Percentiles rank a stretch among this genome's conserved stretches.
Evolutionary conservation across 2,888 invertebrate genomes (phyloP).

Genomic region (Parthenolecanium corni): DNA sequence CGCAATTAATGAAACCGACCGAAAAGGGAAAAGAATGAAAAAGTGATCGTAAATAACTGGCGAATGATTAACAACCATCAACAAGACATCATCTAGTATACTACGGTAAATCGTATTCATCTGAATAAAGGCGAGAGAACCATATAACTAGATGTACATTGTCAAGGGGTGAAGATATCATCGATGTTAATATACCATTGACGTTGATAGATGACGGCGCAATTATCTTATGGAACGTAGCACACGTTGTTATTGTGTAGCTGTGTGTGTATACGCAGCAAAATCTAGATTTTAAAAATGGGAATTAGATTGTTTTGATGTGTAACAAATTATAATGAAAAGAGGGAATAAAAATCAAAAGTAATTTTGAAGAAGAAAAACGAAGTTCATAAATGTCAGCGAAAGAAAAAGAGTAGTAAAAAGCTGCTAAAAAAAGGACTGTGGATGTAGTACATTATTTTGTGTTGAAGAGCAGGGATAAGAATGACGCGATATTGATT

Average conservation of each 20-base stretch:
- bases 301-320: slow-evolving; percentile 4
- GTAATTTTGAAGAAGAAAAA: not conserved
- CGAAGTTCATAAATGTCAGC: not conserved
- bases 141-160: slow-evolving; percentile 17
- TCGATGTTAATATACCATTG: slow-evolving; percentile 22
- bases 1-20: not conserved
- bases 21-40: not conserved
- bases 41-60: slow-evolving; percentile 1
- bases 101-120: not conserved
- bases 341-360: not conserved
- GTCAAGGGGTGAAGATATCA: slow-evolving; percentile 23
- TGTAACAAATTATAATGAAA: too few species aligned
- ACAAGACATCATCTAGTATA: not conserved
- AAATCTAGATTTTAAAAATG: slow-evolving; percentile 10
- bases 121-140: slow-evolving; percentile 17
- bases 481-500: too few species aligned
- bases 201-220: slow-evolving; percentile 25
- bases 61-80: not conserved
- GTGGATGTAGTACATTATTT: too few species aligned
- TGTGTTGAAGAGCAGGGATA: too few species aligned
- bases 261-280: not conserved
- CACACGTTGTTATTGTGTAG: slow-evolving; percentile 15
- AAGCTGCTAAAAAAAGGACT: too few species aligned
- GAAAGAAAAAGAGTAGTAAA: slow-evolving; percentile 1
- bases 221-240: slow-evolving; percentile 22